These are phyloP conservation scores for Melitaea cinxia DNA, from an alignment of 1,140 invertebrate genomes.

Conservation along the genomic window DNA sequence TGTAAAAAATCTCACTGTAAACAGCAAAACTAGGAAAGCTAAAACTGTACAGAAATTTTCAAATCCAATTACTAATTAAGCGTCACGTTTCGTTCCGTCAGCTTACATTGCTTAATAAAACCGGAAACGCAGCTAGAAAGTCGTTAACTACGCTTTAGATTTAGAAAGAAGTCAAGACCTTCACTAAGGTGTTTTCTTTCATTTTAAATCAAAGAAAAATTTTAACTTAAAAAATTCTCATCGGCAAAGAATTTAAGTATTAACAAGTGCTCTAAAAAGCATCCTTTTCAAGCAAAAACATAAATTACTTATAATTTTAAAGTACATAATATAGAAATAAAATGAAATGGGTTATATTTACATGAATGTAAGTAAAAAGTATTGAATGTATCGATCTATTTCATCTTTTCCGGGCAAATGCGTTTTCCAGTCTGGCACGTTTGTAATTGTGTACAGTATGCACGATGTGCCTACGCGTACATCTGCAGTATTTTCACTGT, in stretches of 20 bases:
- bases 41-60: conserved; percentile 51
- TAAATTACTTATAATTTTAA: not conserved
- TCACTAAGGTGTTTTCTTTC: conserved; percentile 66
- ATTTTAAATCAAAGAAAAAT: conserved; percentile 47
- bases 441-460: conserved; percentile 58
- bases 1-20: conserved; percentile 26
- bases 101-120: conserved; percentile 76
- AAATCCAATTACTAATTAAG: conserved; percentile 76
- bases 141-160: conserved; percentile 71
- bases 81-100: conserved; percentile 66
- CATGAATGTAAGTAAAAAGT: conserved; percentile 29
- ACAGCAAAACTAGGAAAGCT: conserved; percentile 28
- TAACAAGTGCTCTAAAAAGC: not conserved
- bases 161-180: conserved; percentile 68
- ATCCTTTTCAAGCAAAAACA: not conserved
- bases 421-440: conserved; percentile 72
- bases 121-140: conserved; percentile 64
- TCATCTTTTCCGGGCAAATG: conserved; percentile 74
- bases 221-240: not conserved
- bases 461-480: conserved; percentile 35
- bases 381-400: conserved; percentile 60
- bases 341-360: not conserved
- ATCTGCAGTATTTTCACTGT: conserved; percentile 36
- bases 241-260: not conserved
- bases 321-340: not conserved